Conservation (phyloP, 2,888 invertebrate genomes). For the Limnephilus auricula region DNA sequence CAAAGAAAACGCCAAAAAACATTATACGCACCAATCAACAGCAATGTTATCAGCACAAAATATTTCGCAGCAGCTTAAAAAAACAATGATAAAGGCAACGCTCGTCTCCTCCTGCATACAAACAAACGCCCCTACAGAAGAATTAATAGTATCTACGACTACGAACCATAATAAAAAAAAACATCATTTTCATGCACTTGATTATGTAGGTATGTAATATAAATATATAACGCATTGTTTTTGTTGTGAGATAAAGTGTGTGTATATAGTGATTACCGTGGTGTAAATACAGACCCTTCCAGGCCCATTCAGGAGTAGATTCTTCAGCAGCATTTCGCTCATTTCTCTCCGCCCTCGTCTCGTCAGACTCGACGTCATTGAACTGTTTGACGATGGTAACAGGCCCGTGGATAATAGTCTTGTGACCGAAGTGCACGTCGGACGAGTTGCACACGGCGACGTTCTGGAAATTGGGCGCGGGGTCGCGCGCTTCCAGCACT, state of each 20-base stretch:
- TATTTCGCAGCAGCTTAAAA: not conserved
- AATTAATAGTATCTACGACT: not conserved
- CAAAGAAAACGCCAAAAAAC: too few relatives aligned
- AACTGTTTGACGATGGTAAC: slow-evolving; percentile 81
- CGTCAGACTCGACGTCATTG: slow-evolving; percentile 66
- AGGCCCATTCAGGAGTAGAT: slow-evolving; percentile 30
- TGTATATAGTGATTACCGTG: slow-evolving; percentile 21
- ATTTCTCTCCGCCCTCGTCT: not conserved
- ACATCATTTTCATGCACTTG: not conserved
- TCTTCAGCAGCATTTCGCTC: not conserved
- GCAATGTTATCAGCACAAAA: too few relatives aligned
- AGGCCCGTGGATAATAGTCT: slow-evolving; percentile 87
- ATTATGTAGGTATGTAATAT: not conserved
- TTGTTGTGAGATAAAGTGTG: not conserved
- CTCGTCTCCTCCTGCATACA: not conserved
- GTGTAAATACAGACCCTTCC: slow-evolving; percentile 51
- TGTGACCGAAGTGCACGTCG: slow-evolving; percentile 87
- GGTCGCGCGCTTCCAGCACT: slow-evolving; percentile 2
- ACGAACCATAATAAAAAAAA: too few relatives aligned
- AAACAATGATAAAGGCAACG: not conserved
- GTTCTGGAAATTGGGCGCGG: slow-evolving; percentile 23
- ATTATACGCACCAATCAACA: too few relatives aligned
- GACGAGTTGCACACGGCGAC: slow-evolving; percentile 72
- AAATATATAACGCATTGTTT: not conserved
- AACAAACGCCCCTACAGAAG: not conserved